Base-by-base conservation (phyloP, 2,113 vertebrate genomes). In the Falco punctatus region DNA sequence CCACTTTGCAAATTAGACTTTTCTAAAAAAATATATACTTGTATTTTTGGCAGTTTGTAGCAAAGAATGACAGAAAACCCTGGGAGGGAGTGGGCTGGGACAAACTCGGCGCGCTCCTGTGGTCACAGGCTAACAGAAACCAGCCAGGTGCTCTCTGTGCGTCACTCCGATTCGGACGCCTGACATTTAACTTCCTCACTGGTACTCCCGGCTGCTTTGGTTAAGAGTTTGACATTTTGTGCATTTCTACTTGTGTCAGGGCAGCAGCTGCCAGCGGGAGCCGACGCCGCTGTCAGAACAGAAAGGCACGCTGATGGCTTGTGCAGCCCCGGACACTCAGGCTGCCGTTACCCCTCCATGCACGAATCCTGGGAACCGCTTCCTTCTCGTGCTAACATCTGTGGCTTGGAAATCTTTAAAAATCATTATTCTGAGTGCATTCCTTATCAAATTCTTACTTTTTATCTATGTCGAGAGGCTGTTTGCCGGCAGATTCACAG, bases 21-120 rank as follows among this genome's bases (percentile, higher is more conserved):
- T 13, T 67, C 14, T 42, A 42, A 42, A 42, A 42, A 42, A 42
- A 42, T 11, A 42, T 42, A 13, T 14, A 42, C 14, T 46, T 55
- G 33, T 24, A 40, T 81, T 71, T 64, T 90, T 74, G 57, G 23
- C 46, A 82, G 58, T 66, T 35, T 32, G 28, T 38, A 38, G 40
- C 33, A 30, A 32, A 73, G 42, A 57, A 84, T 81, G 64, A 52
- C 80, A 67, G 90, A 96, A 24, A 98, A 97, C 90, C 97, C 98
- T 79, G 90, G 97, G 62, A 98, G 97, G 98, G 98, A 98, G 67
- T 98, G 97, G 88, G 97, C 98, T 57, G 98, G 98, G 28, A 94
- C 97, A 54, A 97, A 97, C 59, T 98, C 98, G 80, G 93, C 98
- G 42, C 96, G 94, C 64, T 95, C 98, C 14, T 14, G 42, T 42